phyloP scores from a whole-genome alignment of 2,888 invertebrate species.

The Yponomeuta malinellus region DNA sequence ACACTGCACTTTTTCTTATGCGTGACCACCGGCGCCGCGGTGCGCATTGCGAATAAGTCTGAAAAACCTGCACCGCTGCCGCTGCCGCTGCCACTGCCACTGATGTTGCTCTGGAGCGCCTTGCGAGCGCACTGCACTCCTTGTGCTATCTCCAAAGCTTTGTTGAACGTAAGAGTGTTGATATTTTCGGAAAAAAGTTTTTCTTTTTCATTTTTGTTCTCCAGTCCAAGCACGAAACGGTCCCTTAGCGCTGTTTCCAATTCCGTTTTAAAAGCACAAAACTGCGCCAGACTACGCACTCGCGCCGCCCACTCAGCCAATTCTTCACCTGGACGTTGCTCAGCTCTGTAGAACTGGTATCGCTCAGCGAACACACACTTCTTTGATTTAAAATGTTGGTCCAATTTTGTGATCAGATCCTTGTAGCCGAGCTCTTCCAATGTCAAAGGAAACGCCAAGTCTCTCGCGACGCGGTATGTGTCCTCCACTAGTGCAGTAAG shows the following conservation, averaged over 20 bases:
- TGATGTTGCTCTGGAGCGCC: slow-evolving; percentile 6
- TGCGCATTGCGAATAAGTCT: background rate
- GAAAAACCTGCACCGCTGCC: background rate
- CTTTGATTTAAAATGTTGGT: slow-evolving; percentile 20
- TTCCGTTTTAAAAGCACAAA: slow-evolving; percentile 19
- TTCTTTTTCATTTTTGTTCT: slow-evolving; percentile 22
- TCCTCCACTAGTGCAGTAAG: slow-evolving; percentile 18
- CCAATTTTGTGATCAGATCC: slow-evolving; percentile 17
- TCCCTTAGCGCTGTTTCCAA: slow-evolving; percentile 21
- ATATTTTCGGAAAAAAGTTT: slow-evolving; percentile 21
- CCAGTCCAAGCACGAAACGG: slow-evolving; percentile 24
- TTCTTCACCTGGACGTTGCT: slow-evolving; percentile 24
- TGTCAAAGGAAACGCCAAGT: slow-evolving; percentile 14
- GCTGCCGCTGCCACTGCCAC: slow-evolving; percentile 6
- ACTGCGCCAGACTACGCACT: slow-evolving; percentile 19
- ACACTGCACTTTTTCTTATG: slow-evolving; percentile 11
- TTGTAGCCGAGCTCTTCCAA: slow-evolving; percentile 11
- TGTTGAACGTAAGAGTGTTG: slow-evolving; percentile 19
- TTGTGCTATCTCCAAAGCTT: slow-evolving; percentile 23
- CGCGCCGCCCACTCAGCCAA: slow-evolving; percentile 23
- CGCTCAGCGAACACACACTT: slow-evolving; percentile 21
- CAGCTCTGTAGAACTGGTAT: slow-evolving; percentile 23
- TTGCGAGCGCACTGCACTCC: slow-evolving; percentile 19
- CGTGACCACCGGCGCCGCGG: background rate
- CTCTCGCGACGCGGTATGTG: slow-evolving; percentile 15